phyloP scores from a whole-genome alignment of 37 sponge, comb jelly and placozoan genomes.

The Bolinopsis microptera region DNA sequence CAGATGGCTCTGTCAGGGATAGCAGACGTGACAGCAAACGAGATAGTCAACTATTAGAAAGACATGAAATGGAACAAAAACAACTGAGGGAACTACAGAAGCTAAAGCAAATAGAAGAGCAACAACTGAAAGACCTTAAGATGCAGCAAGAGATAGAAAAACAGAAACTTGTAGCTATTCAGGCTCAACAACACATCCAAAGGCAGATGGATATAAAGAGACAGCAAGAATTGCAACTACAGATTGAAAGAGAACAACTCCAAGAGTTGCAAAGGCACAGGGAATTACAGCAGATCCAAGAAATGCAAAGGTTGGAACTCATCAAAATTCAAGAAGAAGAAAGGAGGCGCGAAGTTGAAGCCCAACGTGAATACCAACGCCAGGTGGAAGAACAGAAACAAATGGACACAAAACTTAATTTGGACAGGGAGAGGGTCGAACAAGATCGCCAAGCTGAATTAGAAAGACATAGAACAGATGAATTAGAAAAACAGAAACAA shows the following conservation, averaged over 20 bases:
- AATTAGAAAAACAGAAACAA: slow-evolving; percentile 26
- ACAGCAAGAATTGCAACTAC: slow-evolving; percentile 7
- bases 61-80: background rate
- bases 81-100: background rate
- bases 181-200: slow-evolving; percentile 34
- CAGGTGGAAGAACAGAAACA: slow-evolving; percentile 19
- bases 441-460: background rate
- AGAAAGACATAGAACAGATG: background rate
- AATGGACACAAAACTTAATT: background rate
- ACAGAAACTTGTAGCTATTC: background rate
- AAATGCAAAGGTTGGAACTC: slow-evolving; percentile 25
- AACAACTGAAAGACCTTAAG: background rate
- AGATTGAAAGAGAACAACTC: slow-evolving; percentile 22
- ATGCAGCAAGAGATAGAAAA: background rate
- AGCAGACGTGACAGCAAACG: background rate
- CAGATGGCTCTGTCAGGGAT: background rate
- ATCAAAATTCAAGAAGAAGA: slow-evolving; percentile 32
- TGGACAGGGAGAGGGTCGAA: background rate
- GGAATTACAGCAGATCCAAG: slow-evolving; percentile 27
- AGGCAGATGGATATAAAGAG: background rate
- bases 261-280: slow-evolving; percentile 7
- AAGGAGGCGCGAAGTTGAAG: background rate
- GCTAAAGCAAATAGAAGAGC: background rate
- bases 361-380: background rate
- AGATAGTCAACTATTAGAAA: background rate